A percentile compares a stretch with the other conserved stretches of the same genome.
Conservation (phyloP, 2,797 vertebrate genomes). For the Smutsia gigantea region DNA sequence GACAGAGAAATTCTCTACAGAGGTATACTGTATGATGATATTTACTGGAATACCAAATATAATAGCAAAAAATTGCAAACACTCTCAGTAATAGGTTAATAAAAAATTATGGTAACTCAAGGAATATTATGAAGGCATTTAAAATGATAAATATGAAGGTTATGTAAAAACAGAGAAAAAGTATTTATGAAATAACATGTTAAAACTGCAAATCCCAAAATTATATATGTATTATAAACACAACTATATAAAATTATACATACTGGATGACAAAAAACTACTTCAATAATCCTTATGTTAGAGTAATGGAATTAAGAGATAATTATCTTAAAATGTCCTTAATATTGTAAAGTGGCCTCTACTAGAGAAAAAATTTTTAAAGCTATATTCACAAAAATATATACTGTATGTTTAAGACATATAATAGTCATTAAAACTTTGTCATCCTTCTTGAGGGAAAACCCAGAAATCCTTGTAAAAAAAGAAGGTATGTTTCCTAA, state of each 20-base stretch:
- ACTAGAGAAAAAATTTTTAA: background rate
- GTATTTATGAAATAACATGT: constrained; percentile 21
- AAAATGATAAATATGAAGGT: constrained; percentile 32
- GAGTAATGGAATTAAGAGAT: constrained; percentile 1
- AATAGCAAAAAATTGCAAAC: background rate
- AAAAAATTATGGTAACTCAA: constrained; percentile 48
- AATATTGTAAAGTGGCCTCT: constrained; percentile 26
- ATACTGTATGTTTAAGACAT: background rate
- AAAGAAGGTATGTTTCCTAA: background rate
- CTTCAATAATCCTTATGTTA: too few species aligned
- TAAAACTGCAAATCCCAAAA: constrained; percentile 31
- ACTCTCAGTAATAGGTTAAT: background rate
- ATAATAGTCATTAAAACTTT: constrained; percentile 25
- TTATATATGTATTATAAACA: background rate
- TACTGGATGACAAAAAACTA: constrained; percentile 17
- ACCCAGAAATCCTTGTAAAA: background rate
- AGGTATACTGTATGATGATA: constrained; percentile 25
- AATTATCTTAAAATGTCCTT: constrained; percentile 29
- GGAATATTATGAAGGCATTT: constrained; percentile 24
- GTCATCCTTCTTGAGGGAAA: background rate
- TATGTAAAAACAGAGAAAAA: constrained; percentile 25
- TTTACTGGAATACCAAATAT: constrained; percentile 35
- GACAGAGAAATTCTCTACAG: constrained; percentile 18
- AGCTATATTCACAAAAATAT: background rate
- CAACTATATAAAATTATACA: constrained; percentile 17